Base-by-base conservation (phyloP, 2,888 invertebrate genomes). In the Muscina levida region DNA sequence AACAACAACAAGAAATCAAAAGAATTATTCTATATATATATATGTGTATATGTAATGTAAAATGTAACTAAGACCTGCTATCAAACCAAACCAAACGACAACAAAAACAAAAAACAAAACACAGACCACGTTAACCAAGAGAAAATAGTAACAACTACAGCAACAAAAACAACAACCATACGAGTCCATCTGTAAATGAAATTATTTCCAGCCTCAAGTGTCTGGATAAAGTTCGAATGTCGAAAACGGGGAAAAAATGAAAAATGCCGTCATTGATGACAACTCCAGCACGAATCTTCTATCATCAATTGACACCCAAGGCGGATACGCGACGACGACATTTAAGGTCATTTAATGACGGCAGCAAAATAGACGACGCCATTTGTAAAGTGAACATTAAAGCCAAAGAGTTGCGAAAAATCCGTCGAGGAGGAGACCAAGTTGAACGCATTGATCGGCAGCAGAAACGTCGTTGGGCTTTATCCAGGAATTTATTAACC, bases 261-360 rank as follows among this genome's bases (percentile, higher is more conserved):
- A 81, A 81, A 81, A 81, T 81, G 81, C 81, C 77, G 77, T 77
- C 72, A 77, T 68, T 81, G 81, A 81, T 81, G 77, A 77, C 80
- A 77, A 51, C 56, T 39, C 22, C 39, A 39, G 13, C 62, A 42
- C 62, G 42, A 62, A 17, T 17, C 42, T n/a, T n/a, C n/a, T 39
- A 62, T 13, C 62, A 77, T 71, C 81, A 81, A 77, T 77, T 81
- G 72, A 67, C 67, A 56, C 22, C 53, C n/a, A 59, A 37, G 74
- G 72, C 74, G 51, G 81, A 81, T 44, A 44, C 73, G 68, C 77
- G 77, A 46, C 81, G 77, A 46, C 81, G 56, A 77, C 74, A 77
- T 74, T 17, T 59, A 42, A 53, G 74, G 67, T 65, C 51, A 51
- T 53, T 24, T 74, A 77, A 57, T 17, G 46, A 72, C 31, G 48